phyloP scores from a whole-genome alignment of 2,113 vertebrate genomes.

The Lampris incognitus region DNA sequence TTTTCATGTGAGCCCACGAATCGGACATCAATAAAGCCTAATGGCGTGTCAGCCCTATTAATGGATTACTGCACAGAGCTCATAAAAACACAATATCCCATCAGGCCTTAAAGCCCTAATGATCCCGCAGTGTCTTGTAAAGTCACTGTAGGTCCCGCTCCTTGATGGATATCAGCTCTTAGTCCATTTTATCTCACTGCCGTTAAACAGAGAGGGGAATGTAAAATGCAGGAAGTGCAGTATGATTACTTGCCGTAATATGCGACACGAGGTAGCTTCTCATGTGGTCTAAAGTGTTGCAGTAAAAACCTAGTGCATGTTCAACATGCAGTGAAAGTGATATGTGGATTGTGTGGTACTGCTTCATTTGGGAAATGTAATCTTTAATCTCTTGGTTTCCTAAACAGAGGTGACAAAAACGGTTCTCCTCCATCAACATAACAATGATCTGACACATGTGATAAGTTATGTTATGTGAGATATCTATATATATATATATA shows the following conservation, averaged over 20 bases:
- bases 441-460: no score
- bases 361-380: no score
- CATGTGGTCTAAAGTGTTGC: slow-evolving; percentile 21
- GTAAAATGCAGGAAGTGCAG: slow-evolving; percentile 41
- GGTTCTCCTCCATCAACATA: no score
- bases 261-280: slow-evolving; percentile 28
- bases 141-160: slow-evolving; percentile 66
- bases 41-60: slow-evolving; percentile 75
- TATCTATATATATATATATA: no score
- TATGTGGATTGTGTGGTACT: neutral
- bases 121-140: slow-evolving; percentile 72
- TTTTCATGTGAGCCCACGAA: slow-evolving; percentile 70
- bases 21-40: slow-evolving; percentile 78
- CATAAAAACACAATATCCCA: slow-evolving; percentile 80
- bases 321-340: slow-evolving; percentile 20
- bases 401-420: no score
- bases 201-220: slow-evolving; percentile 51
- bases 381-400: no score
- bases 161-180: slow-evolving; percentile 67
- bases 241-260: slow-evolving; percentile 34
- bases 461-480: no score
- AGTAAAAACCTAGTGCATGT: slow-evolving; percentile 24
- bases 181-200: slow-evolving; percentile 63
- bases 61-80: slow-evolving; percentile 75
- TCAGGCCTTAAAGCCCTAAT: slow-evolving; percentile 72